Evolutionary conservation across 2,888 invertebrate genomes (phyloP).

Genomic region (Helicoverpa assulta): DNA sequence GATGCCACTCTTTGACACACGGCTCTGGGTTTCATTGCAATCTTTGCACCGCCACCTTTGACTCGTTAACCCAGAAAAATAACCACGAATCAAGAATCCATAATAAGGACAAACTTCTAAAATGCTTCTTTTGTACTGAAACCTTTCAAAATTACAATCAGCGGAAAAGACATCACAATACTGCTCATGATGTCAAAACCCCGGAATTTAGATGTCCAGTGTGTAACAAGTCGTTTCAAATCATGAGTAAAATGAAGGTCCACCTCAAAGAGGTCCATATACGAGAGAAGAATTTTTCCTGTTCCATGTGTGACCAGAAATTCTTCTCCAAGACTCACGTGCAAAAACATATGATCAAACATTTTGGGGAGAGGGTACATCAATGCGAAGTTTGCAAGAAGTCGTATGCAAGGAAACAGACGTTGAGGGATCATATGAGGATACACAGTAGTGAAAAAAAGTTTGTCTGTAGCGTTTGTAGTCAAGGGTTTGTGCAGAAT

Average conservation of each 20-base stretch:
- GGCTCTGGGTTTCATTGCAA: slow-evolving; percentile 77
- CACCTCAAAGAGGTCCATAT: slow-evolving; percentile 85
- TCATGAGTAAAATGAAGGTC: slow-evolving; percentile 78
- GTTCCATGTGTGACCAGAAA: slow-evolving; percentile 85
- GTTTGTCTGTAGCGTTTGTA: slow-evolving; percentile 73
- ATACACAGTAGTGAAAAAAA: slow-evolving; percentile 78
- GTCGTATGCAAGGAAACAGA: slow-evolving; percentile 84
- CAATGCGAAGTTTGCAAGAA: slow-evolving; percentile 87
- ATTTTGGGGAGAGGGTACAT: slow-evolving; percentile 84
- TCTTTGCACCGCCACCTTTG: slow-evolving; percentile 75
- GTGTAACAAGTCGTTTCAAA: slow-evolving; percentile 78
- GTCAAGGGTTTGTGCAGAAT: slow-evolving; percentile 77
- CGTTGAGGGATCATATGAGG: slow-evolving; percentile 80
- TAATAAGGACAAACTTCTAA: slow-evolving; percentile 72
- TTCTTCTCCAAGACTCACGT: slow-evolving; percentile 88
- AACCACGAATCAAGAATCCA: slow-evolving; percentile 77
- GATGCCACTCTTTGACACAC: slow-evolving; percentile 78
- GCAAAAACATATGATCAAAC: slow-evolving; percentile 88
- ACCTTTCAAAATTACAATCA: slow-evolving; percentile 76
- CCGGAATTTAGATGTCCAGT: slow-evolving; percentile 77
- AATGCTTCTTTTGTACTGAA: slow-evolving; percentile 79
- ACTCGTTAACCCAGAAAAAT: slow-evolving; percentile 73
- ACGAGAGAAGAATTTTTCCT: slow-evolving; percentile 83
- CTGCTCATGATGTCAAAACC: slow-evolving; percentile 72
- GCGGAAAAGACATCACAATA: slow-evolving; percentile 77